Percentiles rank a stretch among this genome's conserved stretches.
Evolutionary conservation across 2,113 vertebrate genomes (phyloP).

Genomic region (Archocentrus centrarchus): DNA sequence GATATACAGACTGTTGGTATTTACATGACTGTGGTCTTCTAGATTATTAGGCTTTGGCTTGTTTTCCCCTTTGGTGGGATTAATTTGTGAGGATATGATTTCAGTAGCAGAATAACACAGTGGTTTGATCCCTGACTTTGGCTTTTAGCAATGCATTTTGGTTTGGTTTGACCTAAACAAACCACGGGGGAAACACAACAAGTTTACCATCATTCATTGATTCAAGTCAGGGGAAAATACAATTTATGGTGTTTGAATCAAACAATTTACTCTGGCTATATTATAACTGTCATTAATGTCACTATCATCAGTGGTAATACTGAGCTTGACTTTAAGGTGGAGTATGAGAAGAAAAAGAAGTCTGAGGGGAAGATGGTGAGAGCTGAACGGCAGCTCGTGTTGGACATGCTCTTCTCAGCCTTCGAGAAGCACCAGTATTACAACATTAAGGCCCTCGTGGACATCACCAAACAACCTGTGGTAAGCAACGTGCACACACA

Average conservation of each 20-base stretch:
- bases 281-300: not conserved
- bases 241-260: not conserved
- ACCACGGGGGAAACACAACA: not conserved
- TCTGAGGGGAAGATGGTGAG: constrained; percentile 93
- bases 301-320: not conserved
- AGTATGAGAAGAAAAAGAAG: constrained; percentile 94
- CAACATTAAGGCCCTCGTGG: constrained; percentile 95
- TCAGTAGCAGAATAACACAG: not conserved
- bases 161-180: not conserved
- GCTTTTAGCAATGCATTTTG: not conserved
- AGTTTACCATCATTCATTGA: not conserved
- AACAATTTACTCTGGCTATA: not conserved
- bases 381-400: constrained; percentile 89
- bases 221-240: not conserved
- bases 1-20: not conserved
- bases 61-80: not conserved
- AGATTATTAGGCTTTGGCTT: not conserved
- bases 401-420: constrained; percentile 97
- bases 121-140: not conserved
- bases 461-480: constrained; percentile 98
- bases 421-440: constrained; percentile 98
- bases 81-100: not conserved
- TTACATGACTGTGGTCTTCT: not conserved
- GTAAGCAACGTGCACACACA: constrained; percentile 76
- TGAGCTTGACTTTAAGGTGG: constrained; percentile 79